These are phyloP conservation scores for Cichladusa arquata DNA, from an alignment of 2,113 vertebrate genomes.

Conservation along the genomic window DNA sequence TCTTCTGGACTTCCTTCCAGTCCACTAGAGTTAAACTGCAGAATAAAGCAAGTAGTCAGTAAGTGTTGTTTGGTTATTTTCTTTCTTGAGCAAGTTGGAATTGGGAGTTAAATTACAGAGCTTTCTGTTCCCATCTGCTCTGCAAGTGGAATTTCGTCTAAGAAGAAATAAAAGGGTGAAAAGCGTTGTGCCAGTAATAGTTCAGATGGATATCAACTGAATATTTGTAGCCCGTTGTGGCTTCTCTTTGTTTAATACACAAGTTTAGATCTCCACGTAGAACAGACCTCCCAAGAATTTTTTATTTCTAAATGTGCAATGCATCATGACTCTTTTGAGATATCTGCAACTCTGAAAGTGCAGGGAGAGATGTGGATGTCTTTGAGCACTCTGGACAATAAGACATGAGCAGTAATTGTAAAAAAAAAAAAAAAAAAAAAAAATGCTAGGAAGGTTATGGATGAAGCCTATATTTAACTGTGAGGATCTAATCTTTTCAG, in stretches of 20 bases:
- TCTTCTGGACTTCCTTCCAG: not conserved
- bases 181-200: rapidly evolving
- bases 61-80: not conserved
- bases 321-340: not conserved
- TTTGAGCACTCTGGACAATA: not conserved
- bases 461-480: not conserved
- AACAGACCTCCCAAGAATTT: not conserved
- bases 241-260: not conserved
- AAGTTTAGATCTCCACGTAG: not conserved
- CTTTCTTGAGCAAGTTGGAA: not conserved
- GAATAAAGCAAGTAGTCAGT: not conserved
- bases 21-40: not conserved
- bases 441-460: not conserved
- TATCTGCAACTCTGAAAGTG: not conserved
- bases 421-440: not conserved
- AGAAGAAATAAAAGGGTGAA: not conserved
- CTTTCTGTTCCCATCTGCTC: not conserved
- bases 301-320: not conserved
- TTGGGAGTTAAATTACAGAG: not conserved
- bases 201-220: not conserved
- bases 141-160: not conserved
- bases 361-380: not conserved
- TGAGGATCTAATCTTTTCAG: not conserved
- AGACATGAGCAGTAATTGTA: not conserved
- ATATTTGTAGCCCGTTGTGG: not conserved